These are phyloP conservation scores for Mus minutoides DNA, from an alignment of 2,797 vertebrate species.

Conservation along the genomic window DNA sequence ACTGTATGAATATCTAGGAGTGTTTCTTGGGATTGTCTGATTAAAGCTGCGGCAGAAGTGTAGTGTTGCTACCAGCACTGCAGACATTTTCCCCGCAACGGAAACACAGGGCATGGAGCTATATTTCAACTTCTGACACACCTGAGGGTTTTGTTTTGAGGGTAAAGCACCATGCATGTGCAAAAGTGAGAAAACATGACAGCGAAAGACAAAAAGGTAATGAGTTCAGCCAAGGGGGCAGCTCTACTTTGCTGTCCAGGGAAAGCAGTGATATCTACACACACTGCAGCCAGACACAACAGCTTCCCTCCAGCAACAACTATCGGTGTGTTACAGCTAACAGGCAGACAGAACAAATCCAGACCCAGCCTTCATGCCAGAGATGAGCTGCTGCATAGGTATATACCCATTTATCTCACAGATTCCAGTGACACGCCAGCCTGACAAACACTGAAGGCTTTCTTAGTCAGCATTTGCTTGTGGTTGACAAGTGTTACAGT, in stretches of 20 bases:
- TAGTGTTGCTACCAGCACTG: constrained; percentile 30
- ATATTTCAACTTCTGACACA: background rate
- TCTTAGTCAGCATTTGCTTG: background rate
- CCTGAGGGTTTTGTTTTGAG: background rate
- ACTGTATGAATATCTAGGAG: background rate
- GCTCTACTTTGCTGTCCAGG: background rate
- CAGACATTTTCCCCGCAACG: constrained; percentile 12
- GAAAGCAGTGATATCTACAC: background rate
- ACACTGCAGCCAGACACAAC: background rate
- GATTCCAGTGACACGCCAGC: background rate
- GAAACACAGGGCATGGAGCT: background rate
- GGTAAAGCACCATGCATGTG: background rate
- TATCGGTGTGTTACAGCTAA: background rate
- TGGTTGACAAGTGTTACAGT: background rate
- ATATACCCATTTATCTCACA: background rate
- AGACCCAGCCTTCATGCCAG: background rate
- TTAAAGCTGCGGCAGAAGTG: background rate
- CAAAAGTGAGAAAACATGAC: background rate
- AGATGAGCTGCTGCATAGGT: background rate
- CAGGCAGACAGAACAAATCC: background rate
- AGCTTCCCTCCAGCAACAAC: background rate
- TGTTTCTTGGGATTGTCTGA: constrained; percentile 15
- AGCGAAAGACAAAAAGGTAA: background rate
- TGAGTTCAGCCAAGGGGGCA: background rate
- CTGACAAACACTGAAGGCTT: background rate